phyloP scores from a whole-genome alignment of 1,140 invertebrate species.

The Drosophila repleta region DNA sequence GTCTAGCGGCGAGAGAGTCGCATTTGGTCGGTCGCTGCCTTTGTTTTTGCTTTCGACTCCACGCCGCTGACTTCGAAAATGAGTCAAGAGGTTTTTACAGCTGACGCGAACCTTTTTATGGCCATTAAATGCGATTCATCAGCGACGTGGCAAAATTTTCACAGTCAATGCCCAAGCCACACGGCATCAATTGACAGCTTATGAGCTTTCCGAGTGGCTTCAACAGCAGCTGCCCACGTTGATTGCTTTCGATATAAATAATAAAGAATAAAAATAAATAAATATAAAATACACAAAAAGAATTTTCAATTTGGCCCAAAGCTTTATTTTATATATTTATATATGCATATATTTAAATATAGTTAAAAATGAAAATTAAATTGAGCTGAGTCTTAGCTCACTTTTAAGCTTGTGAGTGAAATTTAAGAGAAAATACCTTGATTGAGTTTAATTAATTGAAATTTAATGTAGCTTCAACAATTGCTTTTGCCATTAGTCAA shows the following conservation, averaged over 20 bases:
- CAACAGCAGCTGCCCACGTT: not conserved
- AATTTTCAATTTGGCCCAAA: no score
- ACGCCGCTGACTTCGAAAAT: conserved; percentile 5
- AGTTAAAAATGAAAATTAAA: no score
- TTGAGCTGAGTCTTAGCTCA: no score
- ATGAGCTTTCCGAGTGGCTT: conserved; percentile 1
- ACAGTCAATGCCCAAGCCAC: conserved; percentile 23
- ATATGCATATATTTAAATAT: no score
- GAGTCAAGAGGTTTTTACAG: conserved; percentile 44
- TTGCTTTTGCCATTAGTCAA: no score
- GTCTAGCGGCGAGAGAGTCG: conserved; percentile 12
- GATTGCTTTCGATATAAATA: not conserved
- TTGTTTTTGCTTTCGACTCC: conserved; percentile 8
- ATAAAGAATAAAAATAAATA: no score
- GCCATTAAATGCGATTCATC: conserved; percentile 37
- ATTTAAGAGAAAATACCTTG: no score
- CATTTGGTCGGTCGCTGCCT: not conserved
- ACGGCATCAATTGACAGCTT: conserved; percentile 20
- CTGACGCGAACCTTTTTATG: conserved; percentile 1
- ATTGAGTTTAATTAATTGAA: no score
- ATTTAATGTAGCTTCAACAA: no score
- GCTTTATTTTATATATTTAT: no score
- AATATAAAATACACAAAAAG: no score
- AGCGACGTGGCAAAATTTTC: conserved; percentile 30
- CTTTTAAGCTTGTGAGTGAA: no score